These are phyloP conservation scores for Ovis aries DNA, from an alignment of 2,113 vertebrate species.

Conservation along the genomic window ARS-UI_Ramb_v3.0 NC_056064.1:16441001-16441500, in stretches of 20 bases:
- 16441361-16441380: neutral
- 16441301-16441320: rapidly evolving
- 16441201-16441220: neutral
- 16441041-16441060: neutral
- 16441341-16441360: neutral
- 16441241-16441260: rapidly evolving
- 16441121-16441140: neutral
- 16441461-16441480: rapidly evolving
- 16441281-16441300: neutral
- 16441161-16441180: neutral
- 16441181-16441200: neutral
- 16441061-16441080: neutral
- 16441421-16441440: neutral
- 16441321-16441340: neutral
- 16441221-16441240: rapidly evolving
- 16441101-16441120: neutral
- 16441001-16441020: neutral
- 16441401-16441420: no score
- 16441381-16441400: neutral
- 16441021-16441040: neutral
- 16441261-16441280: rapidly evolving
- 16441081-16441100: neutral
- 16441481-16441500: neutral
- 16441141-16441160: neutral
- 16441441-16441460: neutral